A percentile compares a stretch with the other conserved stretches of the same genome.
These are phyloP conservation scores for Anser brachyrhynchus DNA, from an alignment of 2,113 vertebrate genomes.

Conservation along the genomic window DNA sequence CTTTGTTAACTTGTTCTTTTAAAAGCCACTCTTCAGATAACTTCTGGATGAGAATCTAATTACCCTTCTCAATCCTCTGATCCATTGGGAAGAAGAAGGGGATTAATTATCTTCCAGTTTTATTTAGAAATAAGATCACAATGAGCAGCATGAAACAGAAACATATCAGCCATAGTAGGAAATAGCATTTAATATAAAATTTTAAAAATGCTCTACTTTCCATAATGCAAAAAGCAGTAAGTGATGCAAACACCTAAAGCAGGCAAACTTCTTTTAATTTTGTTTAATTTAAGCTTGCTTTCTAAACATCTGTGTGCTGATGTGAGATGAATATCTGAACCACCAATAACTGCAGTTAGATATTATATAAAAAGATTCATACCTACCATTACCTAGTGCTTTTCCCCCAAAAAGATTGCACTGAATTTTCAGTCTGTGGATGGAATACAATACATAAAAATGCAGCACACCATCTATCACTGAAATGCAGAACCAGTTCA, in stretches of 20 bases:
- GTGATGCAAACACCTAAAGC: background rate
- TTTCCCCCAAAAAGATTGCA: background rate
- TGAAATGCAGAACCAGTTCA: background rate
- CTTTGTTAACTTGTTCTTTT: background rate
- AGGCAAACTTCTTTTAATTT: background rate
- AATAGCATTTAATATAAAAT: background rate
- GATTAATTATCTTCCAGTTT: background rate
- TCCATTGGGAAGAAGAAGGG: background rate
- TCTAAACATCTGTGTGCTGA: background rate
- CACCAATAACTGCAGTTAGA: background rate
- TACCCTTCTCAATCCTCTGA: background rate
- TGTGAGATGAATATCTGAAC: slow-evolving; percentile 22
- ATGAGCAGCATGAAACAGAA: background rate
- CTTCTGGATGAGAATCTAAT: background rate
- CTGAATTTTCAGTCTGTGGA: background rate
- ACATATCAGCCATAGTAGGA: background rate
- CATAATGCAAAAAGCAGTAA: background rate
- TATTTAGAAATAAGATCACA: slow-evolving; percentile 7
- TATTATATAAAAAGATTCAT: background rate
- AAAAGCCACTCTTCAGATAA: background rate
- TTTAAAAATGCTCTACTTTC: background rate
- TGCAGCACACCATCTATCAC: background rate
- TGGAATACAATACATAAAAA: background rate
- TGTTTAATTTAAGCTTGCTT: background rate
- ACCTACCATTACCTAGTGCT: background rate